These are phyloP conservation scores for Carpatolechia fugitivella DNA, from an alignment of 2,888 invertebrate species.

Conservation along the genomic window DNA sequence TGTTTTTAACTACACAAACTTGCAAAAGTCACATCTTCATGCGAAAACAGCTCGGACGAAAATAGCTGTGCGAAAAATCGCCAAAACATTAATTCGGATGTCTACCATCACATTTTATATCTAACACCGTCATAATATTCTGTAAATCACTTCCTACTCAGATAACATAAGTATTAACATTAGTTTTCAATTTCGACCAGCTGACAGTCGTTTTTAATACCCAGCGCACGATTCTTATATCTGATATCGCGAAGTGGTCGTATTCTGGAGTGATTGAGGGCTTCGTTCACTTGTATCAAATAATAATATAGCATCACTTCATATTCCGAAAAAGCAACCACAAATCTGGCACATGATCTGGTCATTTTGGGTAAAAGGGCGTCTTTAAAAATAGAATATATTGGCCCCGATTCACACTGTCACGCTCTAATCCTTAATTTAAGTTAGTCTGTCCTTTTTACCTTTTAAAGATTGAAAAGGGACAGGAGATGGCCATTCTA, in stretches of 20 bases:
- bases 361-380: no score
- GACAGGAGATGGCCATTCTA: no score
- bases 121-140: neutral
- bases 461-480: no score
- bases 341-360: no score
- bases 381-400: no score
- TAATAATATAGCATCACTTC: no score
- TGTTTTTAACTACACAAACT: neutral
- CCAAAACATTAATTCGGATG: neutral
- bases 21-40: neutral
- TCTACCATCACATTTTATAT: neutral
- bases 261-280: neutral
- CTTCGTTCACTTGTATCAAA: conserved; percentile 19
- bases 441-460: no score
- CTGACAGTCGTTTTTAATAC: conserved; percentile 45
- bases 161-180: conserved; percentile 11
- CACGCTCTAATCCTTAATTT: no score
- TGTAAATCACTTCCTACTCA: conserved; percentile 12
- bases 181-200: conserved; percentile 19
- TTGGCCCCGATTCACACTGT: no score
- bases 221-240: conserved; percentile 47
- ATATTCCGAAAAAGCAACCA: no score
- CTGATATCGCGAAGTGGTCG: neutral
- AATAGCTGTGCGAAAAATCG: neutral
- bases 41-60: neutral